Base-by-base conservation (phyloP, 2,797 vertebrate species). In the Syngnathus acus region DNA sequence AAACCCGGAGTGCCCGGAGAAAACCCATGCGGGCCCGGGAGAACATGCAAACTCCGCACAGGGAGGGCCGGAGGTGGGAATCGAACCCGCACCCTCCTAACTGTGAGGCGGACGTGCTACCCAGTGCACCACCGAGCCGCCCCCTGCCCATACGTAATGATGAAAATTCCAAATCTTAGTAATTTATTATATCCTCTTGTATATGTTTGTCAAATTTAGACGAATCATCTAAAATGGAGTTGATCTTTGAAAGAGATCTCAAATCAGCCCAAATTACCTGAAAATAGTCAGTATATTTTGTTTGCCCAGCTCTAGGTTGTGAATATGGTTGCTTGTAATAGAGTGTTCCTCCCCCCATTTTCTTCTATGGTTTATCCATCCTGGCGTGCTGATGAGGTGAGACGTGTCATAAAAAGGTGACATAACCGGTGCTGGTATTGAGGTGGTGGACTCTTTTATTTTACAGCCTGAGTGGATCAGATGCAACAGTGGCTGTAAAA, bases 241-340 rank as follows among this genome's bases (percentile, higher is more conserved):
- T n/a, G 19, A 2, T 13, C 13, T 57, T 37, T 32, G 14, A 57
- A 32, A 1, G 26, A 37, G 26, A 11, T 14, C 14, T 38, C 13
- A 87, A 78, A 78, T 71, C 86, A 81, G 16, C 47, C 16, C 19
- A 17, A 17, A 17, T 48, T 17, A 48, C 16, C 16, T 19, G 47
- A 48, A 16, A 48, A 19, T 48, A 16, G 45, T 48, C 40, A 42
- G 4, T 32, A 13, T 82, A 69, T 59, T 61, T 68, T 73, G 61
- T 47, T 69, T 4, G 4, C 45, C 23, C 61, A 47, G 50, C 50
- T n/a, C n/a, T 21, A 10, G 32, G 32, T 38, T 17, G 55, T 38
- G 19, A 58, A 58, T 38, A 58, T 1, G 26, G 6, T 58, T 19
- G 55, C 2, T 37, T 11, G 26, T 32, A 38, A 9, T 37, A 17